Evolutionary conservation across 2,888 invertebrate genomes (phyloP), one percentile per base, ranked within the genome.

Genomic region (Alloplasta piceator): DNA sequence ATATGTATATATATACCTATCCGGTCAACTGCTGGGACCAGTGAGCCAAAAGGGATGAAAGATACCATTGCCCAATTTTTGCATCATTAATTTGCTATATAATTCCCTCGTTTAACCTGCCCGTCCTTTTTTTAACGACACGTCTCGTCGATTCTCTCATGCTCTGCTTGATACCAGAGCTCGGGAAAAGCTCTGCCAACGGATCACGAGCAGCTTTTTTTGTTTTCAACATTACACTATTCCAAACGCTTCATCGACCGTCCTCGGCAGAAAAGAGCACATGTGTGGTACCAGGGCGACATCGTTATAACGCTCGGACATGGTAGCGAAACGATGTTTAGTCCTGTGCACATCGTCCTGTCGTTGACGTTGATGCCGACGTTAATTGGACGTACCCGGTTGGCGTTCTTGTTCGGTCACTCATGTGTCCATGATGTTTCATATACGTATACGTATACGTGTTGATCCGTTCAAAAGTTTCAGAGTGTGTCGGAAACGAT

Each of bases 301-400:
- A 67, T 63, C 67, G 50, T 80, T 80, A 76, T 76, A 67, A 67
- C 76, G 76, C 50, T 68, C 43, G 68, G 67, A 80, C 80, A 76
- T 68, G 80, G 60, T 43, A 72, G 52, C 79, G 58, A 66, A 79
- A 52, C 76, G 63, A 68, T 72, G 72, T 76, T 80, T 80, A 64
- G 80, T 72, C 63, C 72, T 63, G 66, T 58, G 72, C 55, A 61
- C 78, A 78, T 63, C 63, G 76, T 56, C 72, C 76, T 80, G 80
- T 72, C 76, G 68, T 80, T 80, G 80, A 80, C 80, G 76, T 76
- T 50, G 68, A 76, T 72, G 72, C 68, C 63, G 80, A 73, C 80
- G 76, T 80, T 80, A 77, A 80, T 80, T 80, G 80, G 80, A 80
- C 72, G 72, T 72, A 76, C 72, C 76, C 76, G 48, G 41, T 63